Evolutionary conservation across 2,888 invertebrate genomes (phyloP), one percentile per base, ranked within the genome.

Genomic region (Drosophila colorata): DNA sequence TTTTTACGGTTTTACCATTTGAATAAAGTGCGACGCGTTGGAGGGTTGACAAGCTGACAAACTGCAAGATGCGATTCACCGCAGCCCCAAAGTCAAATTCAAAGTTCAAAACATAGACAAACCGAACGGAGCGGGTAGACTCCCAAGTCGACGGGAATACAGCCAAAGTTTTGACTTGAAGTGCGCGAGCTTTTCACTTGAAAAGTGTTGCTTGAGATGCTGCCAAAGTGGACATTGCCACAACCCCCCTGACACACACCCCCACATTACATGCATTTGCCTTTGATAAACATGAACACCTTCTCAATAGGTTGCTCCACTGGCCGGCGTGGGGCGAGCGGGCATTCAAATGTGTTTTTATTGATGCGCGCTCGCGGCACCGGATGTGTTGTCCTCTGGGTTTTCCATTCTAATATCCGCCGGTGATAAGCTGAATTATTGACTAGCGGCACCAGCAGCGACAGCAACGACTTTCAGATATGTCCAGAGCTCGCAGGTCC

Each of bases 381-480:
- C 88, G 83, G 88, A 83, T 83, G 72, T 86, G 78, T 89, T 89
- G 87, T 90, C 90, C 89, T 87, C 83, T 87, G 81, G 79, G 79
- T 84, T 90, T 89, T 85, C 56, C 71, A 70, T 77, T 85, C 83
- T 76, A 91, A 90, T 90, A 91, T 90, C 90, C 91, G 90, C 90
- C 90, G 91, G 91, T 91, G 91, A 91, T 91, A 90, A 90, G 84
- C 89, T 90, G 90, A 91, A 90, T 90, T 91, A 90, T 90, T 88
- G 89, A 81, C 87, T 80, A 77, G 70, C 72, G 11, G 33, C 28
- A 28, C 8, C 8, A 8, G 61, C 43, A 55, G 69, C 66, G 58
- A 16, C 65, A 31, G 18, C 14, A 3, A 28, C 14, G 40, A 52
- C 35, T 35, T 53, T 43, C 43, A 49, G 70, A 33, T 33, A 33